Evolutionary conservation across 2,888 invertebrate species (phyloP).

Genomic region (Habroteleia sp.): DNA sequence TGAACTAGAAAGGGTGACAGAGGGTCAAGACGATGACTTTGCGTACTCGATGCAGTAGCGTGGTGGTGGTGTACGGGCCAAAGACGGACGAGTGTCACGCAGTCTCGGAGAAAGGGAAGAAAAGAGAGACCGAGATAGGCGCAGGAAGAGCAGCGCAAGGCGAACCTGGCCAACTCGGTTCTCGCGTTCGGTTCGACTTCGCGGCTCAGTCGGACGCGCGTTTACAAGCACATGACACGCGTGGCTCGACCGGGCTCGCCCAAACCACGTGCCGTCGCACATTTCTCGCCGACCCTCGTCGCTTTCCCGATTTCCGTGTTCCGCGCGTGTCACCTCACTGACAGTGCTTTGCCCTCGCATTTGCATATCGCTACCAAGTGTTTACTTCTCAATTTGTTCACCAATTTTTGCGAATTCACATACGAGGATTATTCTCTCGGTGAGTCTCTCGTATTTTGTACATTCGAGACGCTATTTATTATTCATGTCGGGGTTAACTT

Average conservation of each 20-base stretch:
- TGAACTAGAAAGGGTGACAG: slow-evolving; percentile 63
- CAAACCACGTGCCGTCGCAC: slow-evolving; percentile 61
- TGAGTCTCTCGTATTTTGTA: slow-evolving; percentile 11
- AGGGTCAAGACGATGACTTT: slow-evolving; percentile 57
- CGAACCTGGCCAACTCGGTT: slow-evolving; percentile 63
- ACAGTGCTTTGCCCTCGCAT: background rate
- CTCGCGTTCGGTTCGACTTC: slow-evolving; percentile 32
- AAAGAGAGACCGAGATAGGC: slow-evolving; percentile 65
- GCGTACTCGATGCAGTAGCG: slow-evolving; percentile 28
- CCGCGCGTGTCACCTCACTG: slow-evolving; percentile 2
- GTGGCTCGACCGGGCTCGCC: slow-evolving; percentile 67
- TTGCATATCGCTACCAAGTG: background rate
- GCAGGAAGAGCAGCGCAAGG: slow-evolving; percentile 66
- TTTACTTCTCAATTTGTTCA: background rate
- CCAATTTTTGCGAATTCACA: background rate
- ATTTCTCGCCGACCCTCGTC: no score
- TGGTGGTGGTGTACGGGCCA: slow-evolving; percentile 40
- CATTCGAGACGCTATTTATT: no score
- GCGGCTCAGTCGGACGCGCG: slow-evolving; percentile 77
- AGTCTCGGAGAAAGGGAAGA: slow-evolving; percentile 57
- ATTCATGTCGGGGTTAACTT: no score
- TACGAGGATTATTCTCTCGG: slow-evolving; percentile 19
- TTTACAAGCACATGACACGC: slow-evolving; percentile 78
- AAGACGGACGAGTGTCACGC: slow-evolving; percentile 57
- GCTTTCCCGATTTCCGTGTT: slow-evolving; percentile 9